Evolutionary conservation across 2,888 invertebrate genomes (phyloP).

Genomic region (Luperina nickerlii): DNA sequence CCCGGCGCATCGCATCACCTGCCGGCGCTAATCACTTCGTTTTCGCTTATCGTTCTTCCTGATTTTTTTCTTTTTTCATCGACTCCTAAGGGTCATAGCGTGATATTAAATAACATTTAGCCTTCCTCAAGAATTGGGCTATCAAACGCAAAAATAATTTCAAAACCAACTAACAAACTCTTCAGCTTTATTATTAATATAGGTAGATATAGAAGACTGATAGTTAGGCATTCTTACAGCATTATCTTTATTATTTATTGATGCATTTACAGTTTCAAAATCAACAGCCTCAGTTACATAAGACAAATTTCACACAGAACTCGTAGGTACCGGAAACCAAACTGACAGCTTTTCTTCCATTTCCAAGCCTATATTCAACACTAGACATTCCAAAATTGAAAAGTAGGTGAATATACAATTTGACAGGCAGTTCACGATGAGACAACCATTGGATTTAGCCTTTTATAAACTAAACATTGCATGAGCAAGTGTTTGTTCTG

Average conservation of each 20-base stretch:
- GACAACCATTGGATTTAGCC: constrained; percentile 63
- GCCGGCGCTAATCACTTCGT: too few species aligned
- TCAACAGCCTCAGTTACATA: background rate
- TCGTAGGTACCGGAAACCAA: background rate
- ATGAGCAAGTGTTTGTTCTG: constrained; percentile 71
- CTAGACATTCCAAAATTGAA: constrained; percentile 36
- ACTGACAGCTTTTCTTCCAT: constrained; percentile 10
- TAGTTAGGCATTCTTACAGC: background rate
- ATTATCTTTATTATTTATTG: background rate
- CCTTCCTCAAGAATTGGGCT: too few species aligned
- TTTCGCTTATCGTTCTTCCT: too few species aligned
- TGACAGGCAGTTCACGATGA: constrained; percentile 59
- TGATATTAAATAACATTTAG: too few species aligned
- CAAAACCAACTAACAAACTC: too few species aligned
- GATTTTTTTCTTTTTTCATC: too few species aligned
- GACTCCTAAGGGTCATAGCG: too few species aligned
- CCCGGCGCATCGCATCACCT: too few species aligned
- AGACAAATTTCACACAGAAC: background rate
- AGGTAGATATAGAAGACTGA: too few species aligned
- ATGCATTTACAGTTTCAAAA: constrained; percentile 1
- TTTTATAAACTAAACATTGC: constrained; percentile 74
- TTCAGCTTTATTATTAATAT: too few species aligned
- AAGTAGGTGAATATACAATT: constrained; percentile 60
- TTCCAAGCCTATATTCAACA: background rate
- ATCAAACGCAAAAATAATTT: too few species aligned